These are phyloP conservation scores for Entomobrya proxima DNA, from an alignment of 2,888 invertebrate species.

Conservation along the genomic window DNA sequence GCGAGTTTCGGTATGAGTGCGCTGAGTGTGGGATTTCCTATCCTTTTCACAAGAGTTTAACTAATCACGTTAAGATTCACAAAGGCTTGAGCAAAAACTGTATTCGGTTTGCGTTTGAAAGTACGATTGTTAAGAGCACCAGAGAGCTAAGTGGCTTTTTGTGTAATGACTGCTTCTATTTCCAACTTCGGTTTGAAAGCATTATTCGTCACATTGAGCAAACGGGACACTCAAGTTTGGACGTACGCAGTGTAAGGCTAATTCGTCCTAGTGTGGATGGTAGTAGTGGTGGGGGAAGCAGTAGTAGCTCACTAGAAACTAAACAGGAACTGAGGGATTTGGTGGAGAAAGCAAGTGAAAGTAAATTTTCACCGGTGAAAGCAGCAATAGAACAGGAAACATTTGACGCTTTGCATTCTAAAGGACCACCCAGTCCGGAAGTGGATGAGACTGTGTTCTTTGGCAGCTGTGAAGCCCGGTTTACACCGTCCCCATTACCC, in stretches of 20 bases:
- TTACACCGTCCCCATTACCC: no score
- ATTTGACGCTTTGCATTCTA: no score
- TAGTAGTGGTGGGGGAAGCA: neutral
- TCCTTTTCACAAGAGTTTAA: conserved; percentile 46
- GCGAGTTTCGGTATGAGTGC: conserved; percentile 85
- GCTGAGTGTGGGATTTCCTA: conserved; percentile 79
- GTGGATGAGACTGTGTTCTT: no score
- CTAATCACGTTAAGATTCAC: conserved; percentile 65
- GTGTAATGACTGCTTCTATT: conserved; percentile 69
- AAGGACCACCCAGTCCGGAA: no score
- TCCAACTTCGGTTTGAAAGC: conserved; percentile 64
- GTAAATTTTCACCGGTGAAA: no score
- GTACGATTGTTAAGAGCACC: conserved; percentile 13
- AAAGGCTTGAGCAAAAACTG: conserved; percentile 47
- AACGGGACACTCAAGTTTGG: conserved; percentile 59
- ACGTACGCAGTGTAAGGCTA: conserved; percentile 59
- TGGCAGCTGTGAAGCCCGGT: no score
- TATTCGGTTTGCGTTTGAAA: conserved; percentile 3
- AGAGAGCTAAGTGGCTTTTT: conserved; percentile 62
- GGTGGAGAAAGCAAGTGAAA: no score
- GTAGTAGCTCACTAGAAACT: no score
- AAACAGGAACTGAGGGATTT: no score
- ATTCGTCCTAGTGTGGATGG: conserved; percentile 20
- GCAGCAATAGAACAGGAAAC: no score
- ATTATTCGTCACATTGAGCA: conserved; percentile 64